These are phyloP conservation scores for Diplodus sargus DNA, from an alignment of 2,797 vertebrate species.

Conservation along the genomic window DNA sequence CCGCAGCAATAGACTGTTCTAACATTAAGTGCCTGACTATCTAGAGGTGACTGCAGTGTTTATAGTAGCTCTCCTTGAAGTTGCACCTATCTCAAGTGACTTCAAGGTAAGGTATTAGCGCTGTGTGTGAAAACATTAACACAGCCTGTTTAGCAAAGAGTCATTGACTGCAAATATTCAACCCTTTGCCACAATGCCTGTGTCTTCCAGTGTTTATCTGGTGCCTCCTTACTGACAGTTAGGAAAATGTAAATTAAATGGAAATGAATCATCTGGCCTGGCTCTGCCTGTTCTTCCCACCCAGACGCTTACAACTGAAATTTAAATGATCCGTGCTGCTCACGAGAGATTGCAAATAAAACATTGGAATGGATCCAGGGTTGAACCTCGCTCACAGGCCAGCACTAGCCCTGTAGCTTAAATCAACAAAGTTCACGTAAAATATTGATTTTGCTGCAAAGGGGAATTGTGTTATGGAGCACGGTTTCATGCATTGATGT, in stretches of 20 bases:
- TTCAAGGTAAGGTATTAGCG: neutral
- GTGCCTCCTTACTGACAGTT: neutral
- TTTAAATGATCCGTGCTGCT: neutral
- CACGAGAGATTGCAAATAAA: neutral
- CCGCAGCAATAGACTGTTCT: neutral
- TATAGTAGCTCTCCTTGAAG: conserved; percentile 16
- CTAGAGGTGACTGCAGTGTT: conserved; percentile 37
- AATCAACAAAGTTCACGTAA: conserved; percentile 1
- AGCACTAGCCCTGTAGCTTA: neutral
- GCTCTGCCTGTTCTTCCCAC: neutral
- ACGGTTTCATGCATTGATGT: neutral
- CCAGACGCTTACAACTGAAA: conserved; percentile 24
- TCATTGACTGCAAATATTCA: conserved; percentile 22
- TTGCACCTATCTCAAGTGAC: neutral
- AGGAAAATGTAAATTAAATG: conserved; percentile 39
- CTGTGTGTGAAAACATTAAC: conserved; percentile 21
- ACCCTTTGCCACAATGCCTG: neutral
- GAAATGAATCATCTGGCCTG: conserved; percentile 19
- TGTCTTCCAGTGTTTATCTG: neutral
- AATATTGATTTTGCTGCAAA: conserved; percentile 15
- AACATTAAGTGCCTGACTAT: neutral
- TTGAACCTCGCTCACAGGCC: neutral
- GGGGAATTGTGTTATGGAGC: neutral
- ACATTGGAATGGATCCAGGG: neutral
- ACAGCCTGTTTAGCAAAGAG: conserved; percentile 12